Evolutionary conservation across 1,140 invertebrate species (phyloP).

Genomic region (Tigriopus japonicus): DNA sequence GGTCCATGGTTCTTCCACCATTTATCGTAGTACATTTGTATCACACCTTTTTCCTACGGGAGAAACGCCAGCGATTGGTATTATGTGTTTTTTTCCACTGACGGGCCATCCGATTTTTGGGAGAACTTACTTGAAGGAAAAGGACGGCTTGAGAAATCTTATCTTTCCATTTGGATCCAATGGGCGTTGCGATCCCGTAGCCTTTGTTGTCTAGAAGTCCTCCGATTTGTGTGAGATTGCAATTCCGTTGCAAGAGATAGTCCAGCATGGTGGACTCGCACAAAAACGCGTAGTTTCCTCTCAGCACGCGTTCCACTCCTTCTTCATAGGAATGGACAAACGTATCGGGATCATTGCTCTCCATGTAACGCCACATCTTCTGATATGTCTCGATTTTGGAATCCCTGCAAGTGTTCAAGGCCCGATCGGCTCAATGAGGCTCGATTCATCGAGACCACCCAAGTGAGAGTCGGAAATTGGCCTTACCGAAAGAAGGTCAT

Average conservation of each 20-base stretch:
- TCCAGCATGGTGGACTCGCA: slow-evolving; percentile 90
- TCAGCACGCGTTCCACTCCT: slow-evolving; percentile 52
- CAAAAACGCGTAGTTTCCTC: slow-evolving; percentile 70
- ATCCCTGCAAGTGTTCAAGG: slow-evolving; percentile 30
- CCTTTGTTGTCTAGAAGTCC: slow-evolving; percentile 74
- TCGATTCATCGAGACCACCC: not conserved
- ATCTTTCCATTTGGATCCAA: slow-evolving; percentile 53
- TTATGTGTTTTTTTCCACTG: no score
- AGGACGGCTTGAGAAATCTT: slow-evolving; percentile 52
- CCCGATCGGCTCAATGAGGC: no score
- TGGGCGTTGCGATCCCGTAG: slow-evolving; percentile 71
- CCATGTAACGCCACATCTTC: slow-evolving; percentile 74
- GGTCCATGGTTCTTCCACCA: slow-evolving; percentile 48
- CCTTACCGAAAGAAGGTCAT: slow-evolving; percentile 60
- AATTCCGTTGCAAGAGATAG: slow-evolving; percentile 67
- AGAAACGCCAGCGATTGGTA: not conserved
- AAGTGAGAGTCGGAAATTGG: slow-evolving; percentile 5
- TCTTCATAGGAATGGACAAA: slow-evolving; percentile 46
- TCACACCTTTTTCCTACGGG: slow-evolving; percentile 46
- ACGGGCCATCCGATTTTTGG: not conserved
- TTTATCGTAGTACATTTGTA: slow-evolving; percentile 46
- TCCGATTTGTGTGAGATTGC: slow-evolving; percentile 82
- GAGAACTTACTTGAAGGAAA: slow-evolving; percentile 30
- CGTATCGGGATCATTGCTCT: slow-evolving; percentile 26
- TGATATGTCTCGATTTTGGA: slow-evolving; percentile 63